Conservation (phyloP, 1,140 invertebrate species). For the Augochlora pura region DNA sequence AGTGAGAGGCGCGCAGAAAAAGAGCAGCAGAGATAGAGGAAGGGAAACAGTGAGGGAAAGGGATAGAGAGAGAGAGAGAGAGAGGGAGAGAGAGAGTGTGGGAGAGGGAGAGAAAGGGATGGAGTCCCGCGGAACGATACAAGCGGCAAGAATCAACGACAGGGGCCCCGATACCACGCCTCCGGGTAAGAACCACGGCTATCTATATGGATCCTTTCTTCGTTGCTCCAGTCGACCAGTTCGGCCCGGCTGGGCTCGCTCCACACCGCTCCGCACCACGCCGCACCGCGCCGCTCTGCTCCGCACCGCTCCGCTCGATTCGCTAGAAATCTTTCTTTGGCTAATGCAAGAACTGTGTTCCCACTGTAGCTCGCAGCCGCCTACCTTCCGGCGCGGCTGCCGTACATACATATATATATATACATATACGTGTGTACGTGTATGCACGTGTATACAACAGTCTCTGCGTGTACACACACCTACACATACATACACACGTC, state of each 20-base stretch:
- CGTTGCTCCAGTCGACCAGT: not conserved
- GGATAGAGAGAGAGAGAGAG: too few species aligned
- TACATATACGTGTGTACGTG: conserved; percentile 40
- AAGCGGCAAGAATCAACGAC: conserved; percentile 21
- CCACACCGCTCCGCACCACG: conserved; percentile 11
- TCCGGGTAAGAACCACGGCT: conserved; percentile 27
- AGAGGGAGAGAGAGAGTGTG: too few species aligned
- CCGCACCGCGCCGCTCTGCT: too few species aligned
- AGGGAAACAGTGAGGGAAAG: too few species aligned
- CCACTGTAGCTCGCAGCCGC: conserved; percentile 56
- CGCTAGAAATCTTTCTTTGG: conserved; percentile 77
- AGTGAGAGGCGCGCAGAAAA: too few species aligned
- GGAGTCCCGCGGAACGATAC: conserved; percentile 19
- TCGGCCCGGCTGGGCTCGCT: not conserved
- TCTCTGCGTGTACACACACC: too few species aligned
- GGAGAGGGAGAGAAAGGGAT: too few species aligned
- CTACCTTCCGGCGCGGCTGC: conserved; percentile 54
- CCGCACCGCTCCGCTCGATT: conserved; percentile 56
- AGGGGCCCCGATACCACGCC: conserved; percentile 1
- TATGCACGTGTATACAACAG: not conserved
- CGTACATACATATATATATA: conserved; percentile 49
- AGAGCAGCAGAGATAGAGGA: too few species aligned
- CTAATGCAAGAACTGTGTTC: conserved; percentile 78
- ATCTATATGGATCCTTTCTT: conserved; percentile 16
- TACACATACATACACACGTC: too few species aligned